Conservation (phyloP, 2,797 vertebrate species). For the Arrhamphus sclerolepis region DNA sequence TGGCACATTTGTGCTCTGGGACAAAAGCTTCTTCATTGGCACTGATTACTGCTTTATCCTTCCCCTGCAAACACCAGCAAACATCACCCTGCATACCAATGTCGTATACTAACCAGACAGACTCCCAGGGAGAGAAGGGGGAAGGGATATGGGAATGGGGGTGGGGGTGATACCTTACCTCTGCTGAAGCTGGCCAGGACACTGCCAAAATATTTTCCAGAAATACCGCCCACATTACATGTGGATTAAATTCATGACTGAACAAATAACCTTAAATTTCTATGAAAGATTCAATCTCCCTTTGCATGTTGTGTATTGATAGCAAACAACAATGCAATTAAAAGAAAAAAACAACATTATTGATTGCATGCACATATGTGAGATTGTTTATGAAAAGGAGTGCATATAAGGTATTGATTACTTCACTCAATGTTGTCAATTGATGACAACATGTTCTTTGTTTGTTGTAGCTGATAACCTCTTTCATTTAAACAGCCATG, state of each 20-base stretch:
- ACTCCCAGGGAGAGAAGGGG: conserved; percentile 8
- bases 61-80: conserved; percentile 65
- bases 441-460: neutral
- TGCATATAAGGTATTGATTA: neutral
- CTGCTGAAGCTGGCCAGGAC: conserved; percentile 2
- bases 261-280: conserved; percentile 5
- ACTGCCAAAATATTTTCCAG: neutral
- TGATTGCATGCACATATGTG: too few species aligned
- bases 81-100: conserved; percentile 75
- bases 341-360: neutral
- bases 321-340: neutral
- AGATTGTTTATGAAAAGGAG: neutral
- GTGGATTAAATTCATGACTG: neutral
- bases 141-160: neutral
- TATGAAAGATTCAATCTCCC: neutral
- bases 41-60: conserved; percentile 77
- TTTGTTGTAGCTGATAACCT: neutral
- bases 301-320: neutral
- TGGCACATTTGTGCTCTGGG: conserved; percentile 76
- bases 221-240: neutral
- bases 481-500: neutral
- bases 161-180: neutral
- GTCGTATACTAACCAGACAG: conserved; percentile 44
- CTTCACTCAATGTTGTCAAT: neutral
- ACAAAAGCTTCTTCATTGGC: conserved; percentile 75